These are phyloP conservation scores for Malthinus flaveolus DNA, from an alignment of 2,888 invertebrate species.

Conservation along the genomic window DNA sequence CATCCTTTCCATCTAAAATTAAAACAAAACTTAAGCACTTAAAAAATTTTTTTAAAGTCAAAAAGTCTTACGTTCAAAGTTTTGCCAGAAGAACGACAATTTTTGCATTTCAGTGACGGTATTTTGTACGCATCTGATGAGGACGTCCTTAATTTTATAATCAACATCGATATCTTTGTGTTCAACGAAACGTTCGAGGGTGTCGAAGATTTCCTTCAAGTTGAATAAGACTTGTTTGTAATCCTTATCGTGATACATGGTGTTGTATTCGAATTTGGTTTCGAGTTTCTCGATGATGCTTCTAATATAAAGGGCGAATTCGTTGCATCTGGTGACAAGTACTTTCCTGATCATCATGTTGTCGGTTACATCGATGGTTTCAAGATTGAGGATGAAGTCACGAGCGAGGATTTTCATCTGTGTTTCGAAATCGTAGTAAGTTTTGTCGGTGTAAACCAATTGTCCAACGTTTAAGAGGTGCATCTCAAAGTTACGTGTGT, in stretches of 20 bases:
- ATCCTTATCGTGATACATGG: neutral
- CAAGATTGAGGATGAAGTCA: neutral
- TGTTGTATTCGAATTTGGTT: slow-evolving; percentile 1
- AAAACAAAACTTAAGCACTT: neutral
- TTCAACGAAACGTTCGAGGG: neutral
- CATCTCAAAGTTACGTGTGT: neutral
- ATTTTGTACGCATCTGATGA: slow-evolving; percentile 6
- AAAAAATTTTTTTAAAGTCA: neutral
- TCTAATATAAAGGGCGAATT: neutral
- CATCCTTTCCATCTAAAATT: neutral
- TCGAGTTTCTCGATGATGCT: neutral
- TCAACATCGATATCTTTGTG: neutral
- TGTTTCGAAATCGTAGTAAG: neutral
- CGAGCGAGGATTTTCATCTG: neutral
- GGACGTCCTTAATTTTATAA: neutral
- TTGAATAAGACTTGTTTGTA: slow-evolving; percentile 6
- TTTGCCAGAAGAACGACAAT: slow-evolving; percentile 4
- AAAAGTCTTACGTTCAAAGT: neutral
- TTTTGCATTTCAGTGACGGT: slow-evolving; percentile 12
- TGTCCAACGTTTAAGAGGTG: slow-evolving; percentile 3
- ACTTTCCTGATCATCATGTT: neutral
- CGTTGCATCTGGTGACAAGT: neutral
- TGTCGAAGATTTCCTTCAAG: slow-evolving; percentile 7
- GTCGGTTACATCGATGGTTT: neutral
- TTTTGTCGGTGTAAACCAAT: slow-evolving; percentile 8